Percentiles rank a stretch among this genome's conserved stretches.
Evolutionary conservation across 2,888 invertebrate species (phyloP).

Genomic region (Andrena fulva): DNA sequence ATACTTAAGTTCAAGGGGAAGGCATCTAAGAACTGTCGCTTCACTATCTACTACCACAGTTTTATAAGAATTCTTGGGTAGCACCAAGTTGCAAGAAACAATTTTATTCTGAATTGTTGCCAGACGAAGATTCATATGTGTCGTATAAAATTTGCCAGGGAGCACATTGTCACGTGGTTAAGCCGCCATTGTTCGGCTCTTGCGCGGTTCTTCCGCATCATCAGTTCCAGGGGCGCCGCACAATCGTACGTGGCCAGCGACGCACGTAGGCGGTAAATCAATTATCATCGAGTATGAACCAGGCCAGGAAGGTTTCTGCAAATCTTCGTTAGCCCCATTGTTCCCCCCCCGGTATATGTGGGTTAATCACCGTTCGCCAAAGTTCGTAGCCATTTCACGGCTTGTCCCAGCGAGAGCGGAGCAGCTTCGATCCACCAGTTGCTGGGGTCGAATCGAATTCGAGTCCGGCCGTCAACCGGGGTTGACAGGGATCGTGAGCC

Average conservation of each 20-base stretch:
- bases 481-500: constrained; percentile 32
- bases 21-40: too few relatives aligned
- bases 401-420: constrained; percentile 18
- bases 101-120: too few relatives aligned
- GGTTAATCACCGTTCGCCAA: constrained; percentile 66
- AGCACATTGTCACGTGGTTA: background rate
- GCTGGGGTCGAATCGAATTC: constrained; percentile 47
- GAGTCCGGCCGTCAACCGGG: constrained; percentile 32
- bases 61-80: too few relatives aligned
- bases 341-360: constrained; percentile 50
- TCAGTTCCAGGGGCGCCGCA: background rate
- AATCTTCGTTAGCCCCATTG: constrained; percentile 70
- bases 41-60: too few relatives aligned
- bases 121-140: background rate
- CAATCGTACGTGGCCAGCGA: background rate
- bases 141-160: background rate
- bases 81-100: too few relatives aligned
- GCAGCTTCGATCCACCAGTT: constrained; percentile 54
- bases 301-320: constrained; percentile 51
- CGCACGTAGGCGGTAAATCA: constrained; percentile 48
- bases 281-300: constrained; percentile 52
- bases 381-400: constrained; percentile 49
- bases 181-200: background rate
- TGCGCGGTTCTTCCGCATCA: constrained; percentile 4
- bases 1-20: too few relatives aligned